Percentiles rank a stretch among this genome's conserved stretches.
Conservation (phyloP, 2,888 invertebrate species). For the Erannis defoliaria region DNA sequence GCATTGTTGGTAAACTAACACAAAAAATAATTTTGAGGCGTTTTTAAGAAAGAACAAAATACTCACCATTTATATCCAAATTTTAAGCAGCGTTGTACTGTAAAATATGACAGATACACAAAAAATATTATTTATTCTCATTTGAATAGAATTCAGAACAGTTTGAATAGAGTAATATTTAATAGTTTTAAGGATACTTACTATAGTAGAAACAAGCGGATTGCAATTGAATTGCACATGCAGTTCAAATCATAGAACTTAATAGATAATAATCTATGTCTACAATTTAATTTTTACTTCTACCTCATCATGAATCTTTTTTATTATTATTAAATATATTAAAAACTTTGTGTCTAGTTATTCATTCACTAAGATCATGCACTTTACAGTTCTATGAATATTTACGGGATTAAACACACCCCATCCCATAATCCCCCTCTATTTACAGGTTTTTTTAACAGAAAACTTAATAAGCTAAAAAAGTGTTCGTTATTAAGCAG, state of each 20-base stretch:
- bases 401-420: too few species aligned
- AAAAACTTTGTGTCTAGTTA: conserved; percentile 9
- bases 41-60: too few species aligned
- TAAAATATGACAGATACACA: background rate
- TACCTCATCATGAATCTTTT: conserved; percentile 40
- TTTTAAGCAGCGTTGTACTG: background rate
- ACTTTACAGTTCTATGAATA: too few species aligned
- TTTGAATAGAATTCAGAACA: too few species aligned
- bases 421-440: too few species aligned
- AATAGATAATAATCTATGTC: conserved; percentile 5
- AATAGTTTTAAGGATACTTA: background rate
- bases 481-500: too few species aligned
- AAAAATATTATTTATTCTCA: too few species aligned
- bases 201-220: background rate
- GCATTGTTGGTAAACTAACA: too few species aligned
- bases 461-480: too few species aligned
- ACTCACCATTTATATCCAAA: background rate
- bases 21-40: too few species aligned
- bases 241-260: background rate
- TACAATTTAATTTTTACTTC: conserved; percentile 18
- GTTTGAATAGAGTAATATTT: background rate
- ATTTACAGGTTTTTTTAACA: too few species aligned
- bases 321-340: conserved; percentile 15
- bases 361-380: background rate
- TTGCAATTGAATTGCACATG: background rate